These are phyloP conservation scores for Melanargia galathea DNA, from an alignment of 2,888 invertebrate genomes.

Conservation along the genomic window DNA sequence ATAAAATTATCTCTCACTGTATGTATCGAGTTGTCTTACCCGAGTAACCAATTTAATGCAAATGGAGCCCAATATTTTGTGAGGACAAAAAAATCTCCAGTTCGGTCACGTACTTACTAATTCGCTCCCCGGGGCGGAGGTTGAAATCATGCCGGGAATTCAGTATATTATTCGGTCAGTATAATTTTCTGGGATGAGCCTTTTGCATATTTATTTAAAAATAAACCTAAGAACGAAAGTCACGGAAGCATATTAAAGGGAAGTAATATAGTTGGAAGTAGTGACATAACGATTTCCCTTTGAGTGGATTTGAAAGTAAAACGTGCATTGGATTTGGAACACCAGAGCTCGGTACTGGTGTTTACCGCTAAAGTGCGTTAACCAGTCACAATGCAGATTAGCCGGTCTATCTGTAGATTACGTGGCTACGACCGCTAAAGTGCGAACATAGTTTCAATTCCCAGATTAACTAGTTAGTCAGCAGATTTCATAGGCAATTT, in stretches of 20 bases:
- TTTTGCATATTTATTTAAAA: conserved; percentile 36
- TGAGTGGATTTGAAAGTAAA: background rate
- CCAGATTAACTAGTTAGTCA: no score
- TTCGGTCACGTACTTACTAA: conserved; percentile 75
- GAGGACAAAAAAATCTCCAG: conserved; percentile 70
- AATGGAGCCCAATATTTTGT: conserved; percentile 55
- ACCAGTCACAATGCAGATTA: no score
- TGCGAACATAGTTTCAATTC: no score
- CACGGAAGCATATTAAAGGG: background rate
- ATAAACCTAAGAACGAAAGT: conserved; percentile 14
- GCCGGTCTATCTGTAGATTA: no score
- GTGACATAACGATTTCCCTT: background rate
- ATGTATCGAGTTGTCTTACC: conserved; percentile 16
- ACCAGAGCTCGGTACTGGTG: no score
- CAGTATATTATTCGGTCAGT: conserved; percentile 65
- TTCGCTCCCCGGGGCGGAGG: conserved; percentile 66
- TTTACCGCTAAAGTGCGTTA: no score
- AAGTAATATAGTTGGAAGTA: conserved; percentile 10
- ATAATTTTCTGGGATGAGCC: conserved; percentile 55
- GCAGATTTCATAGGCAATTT: no score
- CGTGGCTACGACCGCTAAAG: no score
- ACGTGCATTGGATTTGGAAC: no score
- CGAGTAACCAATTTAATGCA: conserved; percentile 33
- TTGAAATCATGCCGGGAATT: conserved; percentile 70
- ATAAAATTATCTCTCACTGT: background rate